These are phyloP conservation scores for Spea hammondii DNA, from an alignment of 2,797 vertebrate species.

Conservation along the genomic window DNA sequence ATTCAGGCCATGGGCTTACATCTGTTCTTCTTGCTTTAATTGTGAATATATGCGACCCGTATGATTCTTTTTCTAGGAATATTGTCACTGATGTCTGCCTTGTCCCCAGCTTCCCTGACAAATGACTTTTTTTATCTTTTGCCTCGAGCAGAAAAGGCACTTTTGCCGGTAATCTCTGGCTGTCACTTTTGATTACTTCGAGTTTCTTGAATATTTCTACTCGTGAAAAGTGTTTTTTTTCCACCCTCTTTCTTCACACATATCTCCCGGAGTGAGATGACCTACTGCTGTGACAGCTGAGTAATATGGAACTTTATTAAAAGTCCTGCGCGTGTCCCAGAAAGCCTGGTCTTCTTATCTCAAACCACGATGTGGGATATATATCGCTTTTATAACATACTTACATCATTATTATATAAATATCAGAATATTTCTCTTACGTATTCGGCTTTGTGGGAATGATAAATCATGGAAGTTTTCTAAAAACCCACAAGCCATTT, in stretches of 20 bases:
- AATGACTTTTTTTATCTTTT: slow-evolving; percentile 61
- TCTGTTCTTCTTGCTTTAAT: background rate
- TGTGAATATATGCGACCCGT: slow-evolving; percentile 48
- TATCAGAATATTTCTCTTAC: no score
- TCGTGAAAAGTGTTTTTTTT: slow-evolving; percentile 56
- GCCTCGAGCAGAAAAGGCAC: slow-evolving; percentile 61
- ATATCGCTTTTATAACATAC: slow-evolving; percentile 53
- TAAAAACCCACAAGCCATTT: no score
- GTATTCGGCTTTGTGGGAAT: no score
- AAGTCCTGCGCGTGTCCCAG: slow-evolving; percentile 52
- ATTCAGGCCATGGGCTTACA: background rate
- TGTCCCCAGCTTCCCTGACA: slow-evolving; percentile 55
- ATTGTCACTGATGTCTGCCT: slow-evolving; percentile 59
- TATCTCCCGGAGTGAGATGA: slow-evolving; percentile 52
- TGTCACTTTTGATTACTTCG: slow-evolving; percentile 62
- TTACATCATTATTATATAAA: background rate
- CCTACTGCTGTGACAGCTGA: slow-evolving; percentile 58
- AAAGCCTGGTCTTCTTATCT: slow-evolving; percentile 51
- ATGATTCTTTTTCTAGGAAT: slow-evolving; percentile 56
- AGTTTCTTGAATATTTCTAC: slow-evolving; percentile 65
- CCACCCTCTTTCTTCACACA: slow-evolving; percentile 48
- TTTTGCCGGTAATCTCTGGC: slow-evolving; percentile 58
- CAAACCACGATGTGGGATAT: slow-evolving; percentile 55
- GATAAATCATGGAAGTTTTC: background rate
- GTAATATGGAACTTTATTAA: slow-evolving; percentile 61